These are phyloP conservation scores for Sternarchorhynchus goeldii DNA, from an alignment of 2,797 vertebrate genomes.

Conservation along the genomic window DNA sequence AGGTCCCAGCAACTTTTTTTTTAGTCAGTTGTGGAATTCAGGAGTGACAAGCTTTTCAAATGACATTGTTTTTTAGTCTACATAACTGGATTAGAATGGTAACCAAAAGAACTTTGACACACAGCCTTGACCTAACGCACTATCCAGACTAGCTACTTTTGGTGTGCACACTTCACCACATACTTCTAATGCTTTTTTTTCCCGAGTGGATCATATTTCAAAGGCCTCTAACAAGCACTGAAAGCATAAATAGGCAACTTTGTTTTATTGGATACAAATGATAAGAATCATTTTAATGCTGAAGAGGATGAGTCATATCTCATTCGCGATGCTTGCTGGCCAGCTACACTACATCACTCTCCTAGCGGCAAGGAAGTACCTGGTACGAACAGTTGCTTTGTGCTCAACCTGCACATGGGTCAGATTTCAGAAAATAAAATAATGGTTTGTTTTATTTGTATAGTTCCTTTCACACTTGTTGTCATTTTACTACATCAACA, in stretches of 20 bases:
- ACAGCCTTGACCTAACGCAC: too few species aligned
- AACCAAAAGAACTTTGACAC: too few species aligned
- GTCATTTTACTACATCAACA: too few species aligned
- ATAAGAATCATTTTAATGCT: constrained; percentile 26
- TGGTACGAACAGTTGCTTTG: constrained; percentile 72
- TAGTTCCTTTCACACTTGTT: constrained; percentile 40
- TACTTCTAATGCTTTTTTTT: neutral
- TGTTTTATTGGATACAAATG: neutral
- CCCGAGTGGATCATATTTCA: neutral
- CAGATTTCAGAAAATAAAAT: constrained; percentile 67
- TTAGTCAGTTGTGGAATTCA: too few species aligned
- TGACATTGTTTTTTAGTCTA: too few species aligned
- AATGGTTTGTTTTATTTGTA: constrained; percentile 60
- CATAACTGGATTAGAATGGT: too few species aligned
- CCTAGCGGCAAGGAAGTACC: constrained; percentile 67
- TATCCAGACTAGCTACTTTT: too few species aligned
- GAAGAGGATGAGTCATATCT: constrained; percentile 29
- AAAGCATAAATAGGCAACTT: neutral
- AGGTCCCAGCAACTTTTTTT: too few species aligned
- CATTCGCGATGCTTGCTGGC: constrained; percentile 4
- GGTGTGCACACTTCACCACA: too few species aligned
- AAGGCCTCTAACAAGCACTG: neutral
- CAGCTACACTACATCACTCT: constrained; percentile 64
- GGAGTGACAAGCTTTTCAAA: too few species aligned
- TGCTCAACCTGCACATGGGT: constrained; percentile 64